These are phyloP conservation scores for Tiaroga cobitis DNA, from an alignment of 2,797 vertebrate species.

Conservation along the genomic window DNA sequence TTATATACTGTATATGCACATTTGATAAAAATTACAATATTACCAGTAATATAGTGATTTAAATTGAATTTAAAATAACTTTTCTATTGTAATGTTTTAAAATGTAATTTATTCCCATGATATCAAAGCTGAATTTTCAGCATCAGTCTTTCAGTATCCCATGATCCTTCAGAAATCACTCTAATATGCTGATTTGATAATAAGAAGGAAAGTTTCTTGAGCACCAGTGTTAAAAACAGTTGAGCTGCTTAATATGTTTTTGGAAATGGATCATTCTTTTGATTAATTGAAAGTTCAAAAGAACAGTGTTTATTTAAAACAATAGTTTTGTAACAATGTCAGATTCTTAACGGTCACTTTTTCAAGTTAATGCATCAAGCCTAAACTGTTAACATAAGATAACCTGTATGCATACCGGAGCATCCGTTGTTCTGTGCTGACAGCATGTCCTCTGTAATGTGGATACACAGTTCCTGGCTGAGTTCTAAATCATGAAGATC, in stretches of 20 bases:
- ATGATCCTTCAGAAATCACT: background rate
- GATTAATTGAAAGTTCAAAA: background rate
- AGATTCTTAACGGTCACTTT: background rate
- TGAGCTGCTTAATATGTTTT: background rate
- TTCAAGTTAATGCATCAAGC: background rate
- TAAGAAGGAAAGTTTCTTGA: background rate
- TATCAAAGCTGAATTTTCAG: too few species aligned
- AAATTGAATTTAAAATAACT: too few species aligned
- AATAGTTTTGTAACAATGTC: background rate
- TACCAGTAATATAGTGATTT: too few species aligned
- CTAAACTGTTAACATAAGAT: background rate
- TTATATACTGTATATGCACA: too few species aligned
- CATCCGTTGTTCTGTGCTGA: conserved; percentile 89
- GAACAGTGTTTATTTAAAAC: background rate
- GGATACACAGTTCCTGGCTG: conserved; percentile 93
- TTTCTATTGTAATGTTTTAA: too few species aligned
- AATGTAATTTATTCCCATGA: too few species aligned
- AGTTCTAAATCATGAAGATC: conserved; percentile 88
- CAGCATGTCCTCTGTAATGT: conserved; percentile 98
- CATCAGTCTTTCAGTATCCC: background rate
- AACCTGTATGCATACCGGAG: conserved; percentile 79
- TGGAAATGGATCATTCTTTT: background rate
- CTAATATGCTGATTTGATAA: background rate
- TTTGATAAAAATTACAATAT: too few species aligned
- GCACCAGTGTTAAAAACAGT: background rate